These are phyloP conservation scores for Parthenolecanium corni DNA, from an alignment of 2,888 invertebrate species.

Conservation along the genomic window DNA sequence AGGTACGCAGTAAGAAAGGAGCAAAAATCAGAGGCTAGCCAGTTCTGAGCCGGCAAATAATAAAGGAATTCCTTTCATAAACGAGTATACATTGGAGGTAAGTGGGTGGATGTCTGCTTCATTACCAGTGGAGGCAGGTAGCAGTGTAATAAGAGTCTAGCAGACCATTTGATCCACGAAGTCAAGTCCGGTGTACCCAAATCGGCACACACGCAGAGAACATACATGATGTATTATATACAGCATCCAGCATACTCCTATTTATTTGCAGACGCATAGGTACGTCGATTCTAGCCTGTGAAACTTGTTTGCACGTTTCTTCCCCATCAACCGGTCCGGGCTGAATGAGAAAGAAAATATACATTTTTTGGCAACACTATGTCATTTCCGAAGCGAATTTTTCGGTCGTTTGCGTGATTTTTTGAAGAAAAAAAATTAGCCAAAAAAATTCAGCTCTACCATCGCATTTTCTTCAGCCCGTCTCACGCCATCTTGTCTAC, in stretches of 20 bases:
- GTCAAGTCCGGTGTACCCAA: slow-evolving; percentile 10
- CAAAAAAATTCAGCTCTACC: not conserved
- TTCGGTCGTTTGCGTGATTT: no score
- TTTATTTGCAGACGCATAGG: not conserved
- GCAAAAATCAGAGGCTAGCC: slow-evolving; percentile 14
- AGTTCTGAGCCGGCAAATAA: slow-evolving; percentile 18
- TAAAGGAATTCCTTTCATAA: slow-evolving; percentile 26
- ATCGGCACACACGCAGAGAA: not conserved
- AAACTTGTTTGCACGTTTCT: not conserved
- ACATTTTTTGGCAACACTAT: no score
- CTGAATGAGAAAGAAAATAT: no score
- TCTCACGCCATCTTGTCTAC: no score
- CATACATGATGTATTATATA: not conserved
- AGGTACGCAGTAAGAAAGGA: not conserved
- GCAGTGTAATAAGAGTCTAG: slow-evolving; percentile 5
- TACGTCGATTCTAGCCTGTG: not conserved
- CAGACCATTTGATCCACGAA: slow-evolving; percentile 5
- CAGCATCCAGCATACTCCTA: not conserved
- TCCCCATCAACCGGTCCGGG: not conserved
- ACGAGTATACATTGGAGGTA: slow-evolving; percentile 16
- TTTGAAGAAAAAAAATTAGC: no score
- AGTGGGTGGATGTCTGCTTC: slow-evolving; percentile 26
- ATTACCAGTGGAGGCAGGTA: slow-evolving; percentile 18
- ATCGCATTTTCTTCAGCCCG: no score
- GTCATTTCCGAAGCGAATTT: no score